Conservation (phyloP, 2,888 invertebrate genomes). For the Euphydryas editha region DNA sequence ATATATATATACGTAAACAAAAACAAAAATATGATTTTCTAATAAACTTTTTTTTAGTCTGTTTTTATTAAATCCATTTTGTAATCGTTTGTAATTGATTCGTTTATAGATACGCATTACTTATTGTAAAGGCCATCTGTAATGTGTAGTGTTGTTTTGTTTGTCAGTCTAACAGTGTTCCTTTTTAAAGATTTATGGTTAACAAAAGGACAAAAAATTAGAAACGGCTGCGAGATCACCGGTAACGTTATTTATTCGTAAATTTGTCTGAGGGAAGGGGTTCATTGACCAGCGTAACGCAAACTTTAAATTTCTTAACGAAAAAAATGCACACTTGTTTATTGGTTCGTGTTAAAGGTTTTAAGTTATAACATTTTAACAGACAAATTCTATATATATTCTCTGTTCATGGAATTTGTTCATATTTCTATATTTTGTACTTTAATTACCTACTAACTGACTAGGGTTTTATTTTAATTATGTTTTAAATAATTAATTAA, state of each 20-base stretch:
- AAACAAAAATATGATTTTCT: too few species aligned
- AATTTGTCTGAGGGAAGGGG: conserved; percentile 54
- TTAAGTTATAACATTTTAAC: conserved; percentile 8
- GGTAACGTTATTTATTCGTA: conserved; percentile 36
- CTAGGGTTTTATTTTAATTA: background rate
- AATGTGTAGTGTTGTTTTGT: background rate
- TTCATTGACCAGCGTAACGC: conserved; percentile 51
- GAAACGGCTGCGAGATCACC: background rate
- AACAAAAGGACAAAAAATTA: conserved; percentile 5
- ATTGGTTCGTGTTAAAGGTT: conserved; percentile 25
- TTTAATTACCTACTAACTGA: too few species aligned
- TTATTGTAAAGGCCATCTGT: too few species aligned
- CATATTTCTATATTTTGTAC: too few species aligned
- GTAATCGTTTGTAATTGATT: too few species aligned
- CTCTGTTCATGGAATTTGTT: too few species aligned
- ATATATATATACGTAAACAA: too few species aligned
- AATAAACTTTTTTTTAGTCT: too few species aligned
- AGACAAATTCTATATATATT: too few species aligned
- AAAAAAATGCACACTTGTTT: conserved; percentile 21
- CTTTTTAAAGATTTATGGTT: background rate
- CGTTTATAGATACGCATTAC: too few species aligned
- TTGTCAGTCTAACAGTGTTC: background rate
- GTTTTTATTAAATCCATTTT: too few species aligned
- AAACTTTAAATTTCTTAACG: conserved; percentile 47
- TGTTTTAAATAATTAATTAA: background rate